Conservation (phyloP, 2,888 invertebrate genomes). For the Lysandra bellargus region DNA sequence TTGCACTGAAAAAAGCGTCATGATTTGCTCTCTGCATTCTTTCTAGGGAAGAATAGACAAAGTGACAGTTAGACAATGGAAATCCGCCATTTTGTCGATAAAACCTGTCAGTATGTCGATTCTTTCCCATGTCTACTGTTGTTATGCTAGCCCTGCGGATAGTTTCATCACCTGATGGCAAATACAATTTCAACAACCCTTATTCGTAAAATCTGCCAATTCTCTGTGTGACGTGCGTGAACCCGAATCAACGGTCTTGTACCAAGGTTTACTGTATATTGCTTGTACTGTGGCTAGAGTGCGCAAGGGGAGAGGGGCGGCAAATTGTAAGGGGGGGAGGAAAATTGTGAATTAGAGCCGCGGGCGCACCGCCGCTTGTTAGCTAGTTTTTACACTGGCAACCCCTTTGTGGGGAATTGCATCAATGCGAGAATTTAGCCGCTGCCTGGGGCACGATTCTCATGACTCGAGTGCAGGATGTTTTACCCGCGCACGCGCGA, state of each 20-base stretch:
- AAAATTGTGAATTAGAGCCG: conserved; percentile 73
- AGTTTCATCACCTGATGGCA: too few relatives aligned
- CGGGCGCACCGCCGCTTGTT: conserved; percentile 72
- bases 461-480: background rate
- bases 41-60: too few relatives aligned
- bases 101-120: too few relatives aligned
- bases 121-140: too few relatives aligned
- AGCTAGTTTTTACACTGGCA: conserved; percentile 72
- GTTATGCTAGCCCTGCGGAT: too few relatives aligned
- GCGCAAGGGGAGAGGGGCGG: background rate
- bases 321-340: conserved; percentile 48
- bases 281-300: background rate
- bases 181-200: too few relatives aligned
- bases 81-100: too few relatives aligned
- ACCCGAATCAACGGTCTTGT: background rate
- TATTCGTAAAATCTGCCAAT: too few relatives aligned
- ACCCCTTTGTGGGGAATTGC: conserved; percentile 72
- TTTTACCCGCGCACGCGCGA: background rate
- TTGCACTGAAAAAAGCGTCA: too few relatives aligned
- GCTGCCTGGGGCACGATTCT: conserved; percentile 33
- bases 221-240: too few relatives aligned
- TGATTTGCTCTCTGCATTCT: too few relatives aligned
- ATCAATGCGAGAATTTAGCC: conserved; percentile 53
- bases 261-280: background rate
- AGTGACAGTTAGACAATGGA: too few relatives aligned